phyloP scores from a whole-genome alignment of 2,888 invertebrate species.

The Drosophila nigricruria region DNA sequence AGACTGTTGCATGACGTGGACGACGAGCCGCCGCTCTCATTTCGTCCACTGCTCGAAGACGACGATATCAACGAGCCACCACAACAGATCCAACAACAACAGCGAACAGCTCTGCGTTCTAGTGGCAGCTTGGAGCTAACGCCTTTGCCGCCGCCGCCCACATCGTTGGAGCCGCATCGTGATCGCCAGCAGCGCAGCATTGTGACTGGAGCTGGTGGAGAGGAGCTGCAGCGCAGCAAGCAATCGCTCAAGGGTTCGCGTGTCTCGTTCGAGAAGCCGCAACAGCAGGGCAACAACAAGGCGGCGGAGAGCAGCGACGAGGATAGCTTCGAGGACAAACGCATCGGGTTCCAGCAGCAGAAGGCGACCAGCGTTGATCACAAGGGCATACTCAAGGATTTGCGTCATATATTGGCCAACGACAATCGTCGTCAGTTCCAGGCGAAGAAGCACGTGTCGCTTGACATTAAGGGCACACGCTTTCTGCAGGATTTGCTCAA shows the following conservation, averaged over 20 bases:
- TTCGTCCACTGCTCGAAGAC: conserved; percentile 72
- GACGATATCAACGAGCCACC: conserved; percentile 68
- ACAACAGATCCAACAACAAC: conserved; percentile 25
- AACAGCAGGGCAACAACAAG: conserved; percentile 16
- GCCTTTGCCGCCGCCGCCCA: conserved; percentile 83
- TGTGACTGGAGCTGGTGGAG: conserved; percentile 57
- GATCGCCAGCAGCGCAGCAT: conserved; percentile 83
- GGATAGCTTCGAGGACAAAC: conserved; percentile 85
- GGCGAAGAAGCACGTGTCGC: conserved; percentile 85
- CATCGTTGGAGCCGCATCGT: conserved; percentile 77
- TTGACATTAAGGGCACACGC: conserved; percentile 84
- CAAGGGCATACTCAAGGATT: conserved; percentile 85
- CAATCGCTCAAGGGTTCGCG: conserved; percentile 84
- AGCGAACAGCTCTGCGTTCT: conserved; percentile 62
- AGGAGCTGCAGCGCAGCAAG: conserved; percentile 82
- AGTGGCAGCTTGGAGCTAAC: conserved; percentile 78
- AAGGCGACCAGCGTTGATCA: conserved; percentile 85
- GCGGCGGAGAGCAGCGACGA: conserved; percentile 84
- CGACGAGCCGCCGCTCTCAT: conserved; percentile 81
- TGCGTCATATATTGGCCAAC: conserved; percentile 83
- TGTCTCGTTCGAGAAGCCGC: conserved; percentile 83
- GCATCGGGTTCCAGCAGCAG: conserved; percentile 84
- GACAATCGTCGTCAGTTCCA: conserved; percentile 85
- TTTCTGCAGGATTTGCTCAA: conserved; percentile 85
- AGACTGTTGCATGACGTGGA: conserved; percentile 69